A percentile compares a stretch with the other conserved stretches of the same genome.
phyloP scores from a whole-genome alignment of 2,888 invertebrate genomes.

The Synergus itoensis region DNA sequence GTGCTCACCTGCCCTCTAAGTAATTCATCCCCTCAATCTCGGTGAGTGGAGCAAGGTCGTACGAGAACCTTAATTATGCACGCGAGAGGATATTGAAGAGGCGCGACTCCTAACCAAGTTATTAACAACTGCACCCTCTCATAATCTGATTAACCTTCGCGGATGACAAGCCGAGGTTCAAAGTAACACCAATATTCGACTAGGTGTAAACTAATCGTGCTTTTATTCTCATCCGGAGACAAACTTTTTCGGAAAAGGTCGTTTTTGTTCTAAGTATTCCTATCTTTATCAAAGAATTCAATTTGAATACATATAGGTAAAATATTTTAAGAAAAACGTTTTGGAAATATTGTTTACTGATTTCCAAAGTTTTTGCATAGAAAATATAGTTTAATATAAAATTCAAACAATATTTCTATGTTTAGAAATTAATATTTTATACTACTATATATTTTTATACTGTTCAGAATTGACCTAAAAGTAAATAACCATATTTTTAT shows the following conservation, averaged over 20 bases:
- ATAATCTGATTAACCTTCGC: constrained; percentile 17
- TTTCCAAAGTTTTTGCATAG: no score
- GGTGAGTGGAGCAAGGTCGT: constrained; percentile 77
- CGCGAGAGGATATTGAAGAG: constrained; percentile 54
- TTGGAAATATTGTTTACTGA: no score
- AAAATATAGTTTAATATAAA: no score
- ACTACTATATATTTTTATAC: no score
- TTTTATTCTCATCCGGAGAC: not conserved
- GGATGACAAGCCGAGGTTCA: constrained; percentile 17
- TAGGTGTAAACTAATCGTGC: not conserved
- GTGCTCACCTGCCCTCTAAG: constrained; percentile 60
- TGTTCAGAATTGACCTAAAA: no score
- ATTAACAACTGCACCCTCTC: constrained; percentile 52
- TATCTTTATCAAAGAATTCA: no score
- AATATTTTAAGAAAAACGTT: no score
- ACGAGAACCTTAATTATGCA: constrained; percentile 72
- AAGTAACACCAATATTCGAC: not conserved
- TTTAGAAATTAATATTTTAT: no score
- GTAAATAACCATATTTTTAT: no score
- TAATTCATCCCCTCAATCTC: constrained; percentile 75
- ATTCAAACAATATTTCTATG: no score
- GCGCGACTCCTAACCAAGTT: constrained; percentile 58
- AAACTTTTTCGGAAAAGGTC: not conserved
- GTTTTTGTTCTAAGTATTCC: no score
- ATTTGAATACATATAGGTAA: no score